Base-by-base conservation (phyloP, 1,140 invertebrate genomes). In the Zaprionus africanus region DNA sequence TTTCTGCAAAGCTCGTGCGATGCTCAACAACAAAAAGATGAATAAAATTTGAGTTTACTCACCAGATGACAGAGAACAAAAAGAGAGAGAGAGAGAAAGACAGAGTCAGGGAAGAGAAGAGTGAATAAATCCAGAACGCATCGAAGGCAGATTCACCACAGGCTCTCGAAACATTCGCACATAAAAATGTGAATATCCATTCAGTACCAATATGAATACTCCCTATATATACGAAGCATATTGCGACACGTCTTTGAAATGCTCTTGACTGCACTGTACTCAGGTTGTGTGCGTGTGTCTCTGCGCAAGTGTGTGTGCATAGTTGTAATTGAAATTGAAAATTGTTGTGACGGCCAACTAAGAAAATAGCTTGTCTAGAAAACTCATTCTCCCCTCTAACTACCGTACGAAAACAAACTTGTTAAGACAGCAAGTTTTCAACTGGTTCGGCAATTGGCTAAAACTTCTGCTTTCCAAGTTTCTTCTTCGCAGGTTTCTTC, bases 321-420 rank as follows among this genome's bases (percentile, higher is more conserved):
- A 51, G 38, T 66, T 54, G 51, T 63, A 76, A 76, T 70, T 70
- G 67, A 70, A 76, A 76, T 76, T 70, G 60, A 63, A 76, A 57
- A 71, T 64, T 76, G 59, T 58, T 70, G 43, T 71, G 49, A 36
- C 60, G 28, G 43, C 67, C 36, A 61, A 63, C 49, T 63, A 38
- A 24, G 22, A 41, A 24, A 64, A 17, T 19, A 9, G 28, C 17
- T 17, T 58, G 36, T 67, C 64, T 67, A 17, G n/a, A 13, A 28
- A 56, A 70, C 9, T 36, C 36, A 12, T 5, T 46, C 22, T 12
- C 46, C 46, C 46, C 19, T 49, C 26, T 49, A 34, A 34, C 26
- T 49, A 34, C 9, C 31, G 54, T 43, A 9, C 31, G 12, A 62
- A 54, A 74, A 56, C 38, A 51, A 75, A 69, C 51, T 75, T 69